phyloP scores from a whole-genome alignment of 2,888 invertebrate genomes.

The Diarsia mendica region DNA sequence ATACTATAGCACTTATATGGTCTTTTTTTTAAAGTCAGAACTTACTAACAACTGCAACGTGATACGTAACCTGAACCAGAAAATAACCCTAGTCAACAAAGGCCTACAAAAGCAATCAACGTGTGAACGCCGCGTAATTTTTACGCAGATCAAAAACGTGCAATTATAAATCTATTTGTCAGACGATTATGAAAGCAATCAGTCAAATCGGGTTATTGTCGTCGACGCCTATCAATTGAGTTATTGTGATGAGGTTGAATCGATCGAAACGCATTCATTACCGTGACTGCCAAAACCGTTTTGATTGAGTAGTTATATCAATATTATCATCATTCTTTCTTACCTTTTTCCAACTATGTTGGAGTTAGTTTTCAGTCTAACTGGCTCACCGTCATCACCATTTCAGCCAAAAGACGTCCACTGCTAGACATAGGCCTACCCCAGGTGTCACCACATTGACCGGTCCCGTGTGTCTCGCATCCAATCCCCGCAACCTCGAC shows the following conservation, averaged over 20 bases:
- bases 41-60: too few species aligned
- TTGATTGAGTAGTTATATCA: neutral
- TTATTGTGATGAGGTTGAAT: constrained; percentile 14
- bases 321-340: neutral
- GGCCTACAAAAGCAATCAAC: neutral
- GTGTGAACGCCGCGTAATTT: neutral
- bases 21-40: too few species aligned
- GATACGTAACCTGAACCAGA: neutral
- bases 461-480: too few species aligned
- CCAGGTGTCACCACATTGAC: too few species aligned
- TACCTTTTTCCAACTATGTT: neutral
- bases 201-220: constrained; percentile 2
- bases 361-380: too few species aligned
- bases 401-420: too few species aligned
- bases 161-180: neutral
- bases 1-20: too few species aligned
- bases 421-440: too few species aligned
- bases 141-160: neutral
- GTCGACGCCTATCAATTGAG: neutral
- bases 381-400: too few species aligned
- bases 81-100: neutral
- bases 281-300: neutral
- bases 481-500: too few species aligned
- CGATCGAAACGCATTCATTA: constrained; percentile 2
- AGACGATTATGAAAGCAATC: constrained; percentile 29